These are phyloP conservation scores for Oppia nitens DNA, from an alignment of 1,140 invertebrate species.

Conservation along the genomic window DNA sequence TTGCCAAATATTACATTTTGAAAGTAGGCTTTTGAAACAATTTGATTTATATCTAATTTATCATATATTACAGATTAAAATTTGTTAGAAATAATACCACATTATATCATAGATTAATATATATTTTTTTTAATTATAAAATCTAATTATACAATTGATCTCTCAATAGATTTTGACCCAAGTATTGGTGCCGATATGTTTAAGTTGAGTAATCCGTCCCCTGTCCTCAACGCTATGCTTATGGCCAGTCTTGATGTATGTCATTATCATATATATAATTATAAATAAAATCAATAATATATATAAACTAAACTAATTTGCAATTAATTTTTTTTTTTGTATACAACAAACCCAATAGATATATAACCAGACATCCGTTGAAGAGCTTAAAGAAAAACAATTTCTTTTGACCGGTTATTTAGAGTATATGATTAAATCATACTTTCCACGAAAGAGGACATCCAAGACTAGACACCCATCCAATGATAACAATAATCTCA, in stretches of 20 bases:
- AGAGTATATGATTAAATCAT: conserved; percentile 31
- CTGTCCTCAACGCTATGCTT: conserved; percentile 33
- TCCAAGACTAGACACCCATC: conserved; percentile 2
- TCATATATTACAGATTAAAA: too few species aligned
- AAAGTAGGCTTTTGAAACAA: too few species aligned
- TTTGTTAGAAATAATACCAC: too few species aligned
- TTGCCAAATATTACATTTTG: too few species aligned
- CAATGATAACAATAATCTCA: neutral
- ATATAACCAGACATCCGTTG: conserved; percentile 34
- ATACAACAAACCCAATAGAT: conserved; percentile 27
- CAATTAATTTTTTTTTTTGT: neutral
- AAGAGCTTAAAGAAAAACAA: conserved; percentile 33
- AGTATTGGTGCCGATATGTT: conserved; percentile 33
- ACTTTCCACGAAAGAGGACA: conserved; percentile 13
- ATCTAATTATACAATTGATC: too few species aligned
- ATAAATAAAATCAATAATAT: neutral
- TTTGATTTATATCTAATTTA: too few species aligned
- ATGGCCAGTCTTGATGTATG: conserved; percentile 27
- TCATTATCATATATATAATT: neutral
- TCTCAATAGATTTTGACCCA: conserved; percentile 32
- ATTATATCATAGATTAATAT: too few species aligned
- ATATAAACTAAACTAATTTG: neutral
- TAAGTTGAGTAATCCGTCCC: conserved; percentile 38
- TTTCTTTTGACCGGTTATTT: conserved; percentile 39
- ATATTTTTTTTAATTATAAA: too few species aligned